Evolutionary conservation across 1,140 invertebrate species (phyloP).

Genomic region (Drosophila equinoxialis): DNA sequence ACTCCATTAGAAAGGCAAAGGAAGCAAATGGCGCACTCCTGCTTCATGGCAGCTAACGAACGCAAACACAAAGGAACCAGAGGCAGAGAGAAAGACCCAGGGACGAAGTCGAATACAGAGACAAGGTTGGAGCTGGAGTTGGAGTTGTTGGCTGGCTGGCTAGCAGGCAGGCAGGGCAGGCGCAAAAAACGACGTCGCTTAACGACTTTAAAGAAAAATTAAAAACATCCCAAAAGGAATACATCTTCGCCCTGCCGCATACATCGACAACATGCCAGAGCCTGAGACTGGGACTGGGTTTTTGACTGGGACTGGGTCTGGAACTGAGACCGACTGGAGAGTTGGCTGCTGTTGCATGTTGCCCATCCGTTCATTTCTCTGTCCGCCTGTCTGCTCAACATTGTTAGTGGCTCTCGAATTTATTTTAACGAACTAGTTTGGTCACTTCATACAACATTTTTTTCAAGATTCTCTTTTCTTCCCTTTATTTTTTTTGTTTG

Average conservation of each 20-base stretch:
- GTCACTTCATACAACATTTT: conserved; percentile 81
- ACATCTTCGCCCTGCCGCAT: conserved; percentile 78
- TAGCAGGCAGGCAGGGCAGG: conserved; percentile 13
- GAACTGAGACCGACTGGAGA: conserved; percentile 30
- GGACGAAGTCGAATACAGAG: conserved; percentile 10
- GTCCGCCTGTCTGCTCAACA: conserved; percentile 60
- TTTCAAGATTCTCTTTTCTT: conserved; percentile 19
- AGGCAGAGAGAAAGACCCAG: neutral
- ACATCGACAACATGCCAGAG: conserved; percentile 47
- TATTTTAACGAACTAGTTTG: conserved; percentile 82
- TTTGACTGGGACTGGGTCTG: conserved; percentile 29
- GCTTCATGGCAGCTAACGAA: conserved; percentile 57
- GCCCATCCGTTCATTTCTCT: conserved; percentile 52
- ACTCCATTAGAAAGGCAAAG: conserved; percentile 81
- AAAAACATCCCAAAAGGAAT: conserved; percentile 82
- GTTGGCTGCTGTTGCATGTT: conserved; percentile 63
- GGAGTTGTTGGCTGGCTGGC: conserved; percentile 26
- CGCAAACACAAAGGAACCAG: conserved; percentile 57
- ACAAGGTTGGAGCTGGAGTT: conserved; percentile 1
- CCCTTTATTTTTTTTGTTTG: conserved; percentile 10
- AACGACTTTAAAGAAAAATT: conserved; percentile 82
- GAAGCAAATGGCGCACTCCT: conserved; percentile 73
- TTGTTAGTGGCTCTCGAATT: conserved; percentile 81
- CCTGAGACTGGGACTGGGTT: conserved; percentile 34
- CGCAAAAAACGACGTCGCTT: conserved; percentile 70